Evolutionary conservation across 2,888 invertebrate species (phyloP).

Genomic region (Ophonus ardosiacus): DNA sequence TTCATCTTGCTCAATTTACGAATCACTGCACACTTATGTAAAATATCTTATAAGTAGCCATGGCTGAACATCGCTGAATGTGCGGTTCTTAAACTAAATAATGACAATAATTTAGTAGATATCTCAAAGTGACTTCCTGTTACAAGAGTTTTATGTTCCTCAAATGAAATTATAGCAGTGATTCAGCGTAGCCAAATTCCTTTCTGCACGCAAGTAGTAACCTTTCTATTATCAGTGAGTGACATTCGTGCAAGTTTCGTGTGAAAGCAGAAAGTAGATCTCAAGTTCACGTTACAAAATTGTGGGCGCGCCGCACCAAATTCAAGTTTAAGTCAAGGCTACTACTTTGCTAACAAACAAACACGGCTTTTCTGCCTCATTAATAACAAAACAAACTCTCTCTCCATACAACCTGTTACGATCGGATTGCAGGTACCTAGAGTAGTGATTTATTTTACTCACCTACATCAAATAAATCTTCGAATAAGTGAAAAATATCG

Average conservation of each 20-base stretch:
- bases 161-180: constrained; percentile 10
- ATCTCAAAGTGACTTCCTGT: constrained; percentile 4
- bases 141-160: constrained; percentile 23
- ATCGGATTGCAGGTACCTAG: not conserved
- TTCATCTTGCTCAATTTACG: not conserved
- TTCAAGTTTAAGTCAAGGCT: constrained; percentile 33
- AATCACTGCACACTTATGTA: too few relatives aligned
- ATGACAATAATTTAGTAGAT: constrained; percentile 16
- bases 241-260: constrained; percentile 16
- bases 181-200: not conserved
- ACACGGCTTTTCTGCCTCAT: not conserved
- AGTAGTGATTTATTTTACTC: not conserved
- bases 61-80: not conserved
- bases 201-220: not conserved
- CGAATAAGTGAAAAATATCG: too few relatives aligned
- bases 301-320: constrained; percentile 18
- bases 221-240: constrained; percentile 19
- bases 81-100: not conserved
- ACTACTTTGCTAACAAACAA: not conserved
- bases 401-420: not conserved
- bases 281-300: constrained; percentile 39
- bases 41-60: not conserved
- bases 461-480: too few relatives aligned
- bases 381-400: constrained; percentile 12
- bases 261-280: constrained; percentile 22